A percentile compares a stretch with the other conserved stretches of the same genome.
phyloP scores from a whole-genome alignment of 2,888 invertebrate species.

The Subacronicta megacephala region DNA sequence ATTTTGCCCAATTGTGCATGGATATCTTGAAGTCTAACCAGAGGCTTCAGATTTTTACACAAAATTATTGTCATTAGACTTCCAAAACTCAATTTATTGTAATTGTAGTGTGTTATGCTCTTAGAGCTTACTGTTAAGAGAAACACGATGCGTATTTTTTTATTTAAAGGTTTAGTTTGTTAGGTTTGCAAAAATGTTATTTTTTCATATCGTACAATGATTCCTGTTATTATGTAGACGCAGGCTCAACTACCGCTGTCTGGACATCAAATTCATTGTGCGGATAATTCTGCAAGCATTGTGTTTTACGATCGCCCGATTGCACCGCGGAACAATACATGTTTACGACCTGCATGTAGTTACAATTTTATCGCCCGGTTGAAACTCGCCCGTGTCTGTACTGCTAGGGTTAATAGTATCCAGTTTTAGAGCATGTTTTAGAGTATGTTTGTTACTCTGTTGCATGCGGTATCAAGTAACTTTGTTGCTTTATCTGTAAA shows the following conservation, averaged over 20 bases:
- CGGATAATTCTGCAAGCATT: not conserved
- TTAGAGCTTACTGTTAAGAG: too few species aligned
- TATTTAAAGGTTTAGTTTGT: too few species aligned
- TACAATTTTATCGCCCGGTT: slow-evolving; percentile 1
- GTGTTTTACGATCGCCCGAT: not conserved
- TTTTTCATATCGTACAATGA: not conserved
- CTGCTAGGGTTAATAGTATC: not conserved
- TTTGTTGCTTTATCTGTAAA: too few species aligned
- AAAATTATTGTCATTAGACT: too few species aligned
- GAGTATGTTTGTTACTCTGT: not conserved
- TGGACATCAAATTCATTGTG: not conserved
- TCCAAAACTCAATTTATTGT: too few species aligned
- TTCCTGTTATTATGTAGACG: not conserved
- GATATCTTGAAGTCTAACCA: too few species aligned
- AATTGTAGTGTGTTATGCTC: too few species aligned
- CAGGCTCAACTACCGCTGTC: not conserved
- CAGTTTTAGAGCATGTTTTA: not conserved
- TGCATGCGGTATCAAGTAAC: not conserved
- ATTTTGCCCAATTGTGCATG: too few species aligned
- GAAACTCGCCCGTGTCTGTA: not conserved
- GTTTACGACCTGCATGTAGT: not conserved
- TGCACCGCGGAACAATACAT: not conserved
- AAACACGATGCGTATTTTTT: too few species aligned
- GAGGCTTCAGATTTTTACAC: too few species aligned
- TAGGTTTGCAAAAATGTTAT: too few species aligned